These are phyloP conservation scores for Mongoloraphidia duomilia DNA, from an alignment of 2,888 invertebrate species.

Conservation along the genomic window DNA sequence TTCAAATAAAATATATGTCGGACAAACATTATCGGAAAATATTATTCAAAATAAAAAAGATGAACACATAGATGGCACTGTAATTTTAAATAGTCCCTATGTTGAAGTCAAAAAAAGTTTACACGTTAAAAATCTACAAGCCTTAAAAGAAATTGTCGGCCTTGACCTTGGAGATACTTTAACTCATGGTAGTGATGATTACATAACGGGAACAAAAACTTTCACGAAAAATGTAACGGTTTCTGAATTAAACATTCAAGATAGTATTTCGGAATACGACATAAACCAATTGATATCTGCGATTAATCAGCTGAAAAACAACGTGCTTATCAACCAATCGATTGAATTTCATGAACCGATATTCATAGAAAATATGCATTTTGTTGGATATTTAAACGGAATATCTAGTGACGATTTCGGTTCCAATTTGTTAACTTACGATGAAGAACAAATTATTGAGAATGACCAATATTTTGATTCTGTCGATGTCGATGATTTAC, in stretches of 20 bases:
- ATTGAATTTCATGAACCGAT: constrained; percentile 16
- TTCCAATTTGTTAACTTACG: constrained; percentile 26
- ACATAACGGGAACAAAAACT: constrained; percentile 19
- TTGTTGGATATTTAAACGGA: constrained; percentile 28
- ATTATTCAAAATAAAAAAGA: constrained; percentile 14
- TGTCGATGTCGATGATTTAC: constrained; percentile 22
- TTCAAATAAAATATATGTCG: constrained; percentile 14
- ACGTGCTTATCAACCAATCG: constrained; percentile 13
- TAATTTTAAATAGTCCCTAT: constrained; percentile 11
- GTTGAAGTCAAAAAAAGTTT: constrained; percentile 10
- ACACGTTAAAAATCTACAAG: too few relatives aligned
- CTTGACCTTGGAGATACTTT: constrained; percentile 24
- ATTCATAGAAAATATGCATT: constrained; percentile 27
- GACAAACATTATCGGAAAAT: constrained; percentile 16
- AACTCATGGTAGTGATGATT: constrained; percentile 12
- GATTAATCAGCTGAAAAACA: constrained; percentile 8
- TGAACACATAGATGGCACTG: constrained; percentile 17
- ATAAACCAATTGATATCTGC: constrained; percentile 9
- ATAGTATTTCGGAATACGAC: constrained; percentile 10
- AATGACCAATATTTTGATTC: constrained; percentile 21
- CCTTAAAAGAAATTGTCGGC: constrained; percentile 20
- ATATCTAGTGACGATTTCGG: constrained; percentile 28
- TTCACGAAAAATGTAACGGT: constrained; percentile 20
- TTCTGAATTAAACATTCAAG: constrained; percentile 18
- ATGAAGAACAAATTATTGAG: constrained; percentile 22